A percentile compares a stretch with the other conserved stretches of the same genome.
Conservation (phyloP, 2,797 vertebrate species). For the Harpagifer antarcticus region DNA sequence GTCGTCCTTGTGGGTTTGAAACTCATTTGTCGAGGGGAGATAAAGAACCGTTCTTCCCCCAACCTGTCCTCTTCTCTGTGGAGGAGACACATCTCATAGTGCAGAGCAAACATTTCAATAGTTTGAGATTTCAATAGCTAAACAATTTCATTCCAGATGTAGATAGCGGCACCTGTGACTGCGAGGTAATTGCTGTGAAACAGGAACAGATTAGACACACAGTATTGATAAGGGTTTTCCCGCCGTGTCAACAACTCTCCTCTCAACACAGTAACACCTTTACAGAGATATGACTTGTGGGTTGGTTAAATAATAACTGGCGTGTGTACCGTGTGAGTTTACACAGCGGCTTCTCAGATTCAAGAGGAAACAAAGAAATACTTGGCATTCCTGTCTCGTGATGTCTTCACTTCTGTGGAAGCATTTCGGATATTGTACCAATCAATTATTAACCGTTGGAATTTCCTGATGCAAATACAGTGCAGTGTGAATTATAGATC, state of each 20-base stretch:
- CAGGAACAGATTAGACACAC: background rate
- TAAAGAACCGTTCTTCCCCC: constrained; percentile 26
- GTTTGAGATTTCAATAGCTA: no score
- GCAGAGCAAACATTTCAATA: background rate
- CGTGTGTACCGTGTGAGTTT: background rate
- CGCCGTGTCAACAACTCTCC: background rate
- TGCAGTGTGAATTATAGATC: constrained; percentile 12
- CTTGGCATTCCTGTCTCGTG: background rate
- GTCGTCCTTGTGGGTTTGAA: constrained; percentile 37
- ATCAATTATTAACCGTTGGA: constrained; percentile 43
- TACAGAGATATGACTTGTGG: background rate
- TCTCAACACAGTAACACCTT: background rate
- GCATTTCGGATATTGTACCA: background rate
- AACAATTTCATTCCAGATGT: background rate
- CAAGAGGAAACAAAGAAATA: background rate
- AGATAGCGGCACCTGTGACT: background rate
- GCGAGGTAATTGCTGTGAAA: background rate
- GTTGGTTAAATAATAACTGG: constrained; percentile 20
- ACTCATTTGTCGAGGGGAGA: constrained; percentile 29
- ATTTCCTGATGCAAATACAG: constrained; percentile 13
- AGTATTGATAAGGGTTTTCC: background rate
- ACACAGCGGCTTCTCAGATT: background rate
- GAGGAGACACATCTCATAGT: background rate
- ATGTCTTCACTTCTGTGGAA: background rate
- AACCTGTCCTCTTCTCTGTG: constrained; percentile 23